A percentile compares a stretch with the other conserved stretches of the same genome.
These are phyloP conservation scores for Ichneumoninae sp. DNA, from an alignment of 2,888 invertebrate genomes.

Conservation along the genomic window DNA sequence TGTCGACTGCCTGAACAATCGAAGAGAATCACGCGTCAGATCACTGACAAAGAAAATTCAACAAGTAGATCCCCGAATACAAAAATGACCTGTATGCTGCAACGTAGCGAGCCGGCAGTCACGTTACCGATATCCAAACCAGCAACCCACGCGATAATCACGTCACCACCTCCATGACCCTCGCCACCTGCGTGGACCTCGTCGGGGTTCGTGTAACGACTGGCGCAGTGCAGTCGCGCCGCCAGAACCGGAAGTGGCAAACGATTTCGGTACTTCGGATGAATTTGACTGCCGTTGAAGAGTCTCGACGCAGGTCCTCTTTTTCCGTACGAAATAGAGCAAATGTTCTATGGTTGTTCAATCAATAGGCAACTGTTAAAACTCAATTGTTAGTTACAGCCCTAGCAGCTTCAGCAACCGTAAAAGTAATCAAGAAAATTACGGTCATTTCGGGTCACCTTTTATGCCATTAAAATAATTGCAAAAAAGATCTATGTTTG, in stretches of 20 bases:
- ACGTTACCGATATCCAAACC: conserved; percentile 79
- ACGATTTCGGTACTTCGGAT: conserved; percentile 79
- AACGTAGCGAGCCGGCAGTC: conserved; percentile 73
- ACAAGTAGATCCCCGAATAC: not conserved
- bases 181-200: conserved; percentile 71
- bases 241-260: conserved; percentile 80
- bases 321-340: conserved; percentile 1
- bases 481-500: too few relatives aligned
- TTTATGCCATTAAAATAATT: too few relatives aligned
- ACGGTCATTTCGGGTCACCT: too few relatives aligned
- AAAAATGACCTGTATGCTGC: conserved; percentile 79
- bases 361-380: not conserved
- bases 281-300: conserved; percentile 79
- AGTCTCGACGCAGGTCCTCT: conserved; percentile 77
- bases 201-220: conserved; percentile 64
- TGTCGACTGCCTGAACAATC: conserved; percentile 76
- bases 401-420: too few relatives aligned
- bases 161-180: conserved; percentile 73
- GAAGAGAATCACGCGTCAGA: not conserved
- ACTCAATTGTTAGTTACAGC: not conserved
- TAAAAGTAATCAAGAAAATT: too few relatives aligned
- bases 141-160: conserved; percentile 81
- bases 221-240: conserved; percentile 76
- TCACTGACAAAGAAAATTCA: not conserved
- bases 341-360: not conserved